Evolutionary conservation across 1,140 invertebrate species (phyloP), one percentile per base, ranked within the genome.

Genomic region (Reticulitermes speratus): DNA sequence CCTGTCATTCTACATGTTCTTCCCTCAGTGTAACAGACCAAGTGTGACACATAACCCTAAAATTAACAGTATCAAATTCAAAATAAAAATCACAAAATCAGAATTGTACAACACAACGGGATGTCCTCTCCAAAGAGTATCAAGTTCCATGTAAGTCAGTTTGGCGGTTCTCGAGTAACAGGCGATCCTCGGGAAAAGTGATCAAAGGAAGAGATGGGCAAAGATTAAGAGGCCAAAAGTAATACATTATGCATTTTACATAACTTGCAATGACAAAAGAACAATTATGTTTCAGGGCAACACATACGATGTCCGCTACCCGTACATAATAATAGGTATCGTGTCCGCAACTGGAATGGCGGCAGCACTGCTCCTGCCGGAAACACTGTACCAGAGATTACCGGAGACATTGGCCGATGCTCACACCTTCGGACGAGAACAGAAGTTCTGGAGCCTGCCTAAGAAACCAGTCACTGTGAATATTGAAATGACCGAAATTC

Each of bases 341-440:
- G 86, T 90, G 45, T 88, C 89, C 11, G 19, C 89, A 12, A 81
- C 89, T 14, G 90, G 90, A 19, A 88, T 88, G 32, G 21, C 90
- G 38, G 87, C 88, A 16, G 88, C 89, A 16, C 86, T 90, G 7
- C 89, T 91, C 75, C 87, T 91, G 38, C 91, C 91, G 9, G 91
- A 91, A 88, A 91, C 91, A 1, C 87, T 90, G 1, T 84, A 88
- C 30, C 87, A 88, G 44, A 88, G 88, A 84, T 87, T 91, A 25
- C 89, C 90, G 25, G 89, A 91, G 86, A 91, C 90, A 8, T 75
- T 91, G 25, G 88, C 90, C 48, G 91, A 91, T 82, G 90, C 90
- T 9, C 89, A 90, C 69, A 87, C 88, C 81, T 91, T 92, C 87
- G 90, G 90, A 30, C 88, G 89, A 69, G 87, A 89, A 84, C 89